Base-by-base conservation (phyloP, 2,113 vertebrate genomes). In the Oncorhynchus clarkii region DNA sequence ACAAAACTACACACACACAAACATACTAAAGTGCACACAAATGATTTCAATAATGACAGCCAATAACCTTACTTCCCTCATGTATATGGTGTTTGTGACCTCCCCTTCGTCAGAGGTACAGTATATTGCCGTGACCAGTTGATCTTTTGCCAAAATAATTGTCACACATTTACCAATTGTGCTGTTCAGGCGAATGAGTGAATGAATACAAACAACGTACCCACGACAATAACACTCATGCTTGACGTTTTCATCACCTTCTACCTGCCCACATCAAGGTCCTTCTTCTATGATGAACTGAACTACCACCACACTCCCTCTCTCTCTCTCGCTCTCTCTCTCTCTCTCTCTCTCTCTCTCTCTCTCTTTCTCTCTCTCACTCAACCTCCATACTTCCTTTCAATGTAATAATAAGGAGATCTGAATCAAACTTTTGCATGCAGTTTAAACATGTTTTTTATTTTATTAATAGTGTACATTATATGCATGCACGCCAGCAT, bases 401-500 rank as follows among this genome's bases (percentile, higher is more conserved):
- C 18, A 62, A 22, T 62, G 2, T 45, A 45, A 9, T 22, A 20
- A 62, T 62, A 70, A n/a, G 20, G 13, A 71, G 54, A 57, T 13
- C 12, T 29, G 49, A 24, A 27, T 11, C 11, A 39, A 48, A 18
- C 5, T 3, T 73, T 70, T 78, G 31, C 60, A 77, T 85, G 82
- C 13, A 31, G 14, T 86, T 16, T 27, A 27, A 27, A 27, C 27
- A 2, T 27, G 0, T 27, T 27, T 27, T 27, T 27, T 1, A 1
- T 26, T 27, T 2, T 0, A 78, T 45, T 57, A 45, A 22, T 77
- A 4, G n/a, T 34, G 29, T 45, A 69, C 51, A 74, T 34, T 76
- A 57, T 60, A 72, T 79, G 84, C 69, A 67, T 69, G 71, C 78
- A 65, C 71, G 39, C 51, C 49, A 79, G 81, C 67, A 51, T 84